phyloP scores from a whole-genome alignment of 1,140 invertebrate species.

The Aphis craccivora region DNA sequence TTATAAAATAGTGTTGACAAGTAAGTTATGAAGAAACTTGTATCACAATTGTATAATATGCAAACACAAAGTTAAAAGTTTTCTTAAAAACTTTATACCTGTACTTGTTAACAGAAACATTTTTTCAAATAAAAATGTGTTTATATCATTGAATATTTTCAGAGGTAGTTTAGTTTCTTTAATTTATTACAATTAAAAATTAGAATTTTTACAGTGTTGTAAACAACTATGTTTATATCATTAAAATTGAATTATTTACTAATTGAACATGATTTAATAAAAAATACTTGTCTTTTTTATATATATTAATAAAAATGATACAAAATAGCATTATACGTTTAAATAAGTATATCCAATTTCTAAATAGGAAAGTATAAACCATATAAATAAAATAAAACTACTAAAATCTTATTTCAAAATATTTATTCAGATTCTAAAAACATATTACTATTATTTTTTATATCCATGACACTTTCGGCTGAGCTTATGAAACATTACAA shows the following conservation, averaged over 20 bases:
- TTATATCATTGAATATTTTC: background rate
- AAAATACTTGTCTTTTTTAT: background rate
- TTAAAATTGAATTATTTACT: background rate
- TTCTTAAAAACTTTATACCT: background rate
- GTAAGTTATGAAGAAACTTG: background rate
- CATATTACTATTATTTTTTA: background rate
- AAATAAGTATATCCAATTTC: background rate
- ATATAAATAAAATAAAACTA: background rate
- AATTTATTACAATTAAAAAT: too few relatives aligned
- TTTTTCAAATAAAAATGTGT: background rate
- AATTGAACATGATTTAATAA: background rate
- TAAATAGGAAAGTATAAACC: background rate
- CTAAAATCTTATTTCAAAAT: conserved; percentile 1
- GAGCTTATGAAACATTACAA: conserved; percentile 2
- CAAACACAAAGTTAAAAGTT: background rate
- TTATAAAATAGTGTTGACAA: background rate
- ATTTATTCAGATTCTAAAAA: background rate
- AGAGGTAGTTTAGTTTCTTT: background rate
- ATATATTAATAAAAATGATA: background rate
- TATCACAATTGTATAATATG: background rate
- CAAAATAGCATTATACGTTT: background rate
- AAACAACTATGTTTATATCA: background rate
- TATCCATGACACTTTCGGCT: background rate
- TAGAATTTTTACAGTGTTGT: too few relatives aligned
- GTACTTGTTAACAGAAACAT: background rate